A percentile compares a stretch with the other conserved stretches of the same genome.
Conservation (phyloP, 1,140 invertebrate species). For the Chelonus insularis region DNA sequence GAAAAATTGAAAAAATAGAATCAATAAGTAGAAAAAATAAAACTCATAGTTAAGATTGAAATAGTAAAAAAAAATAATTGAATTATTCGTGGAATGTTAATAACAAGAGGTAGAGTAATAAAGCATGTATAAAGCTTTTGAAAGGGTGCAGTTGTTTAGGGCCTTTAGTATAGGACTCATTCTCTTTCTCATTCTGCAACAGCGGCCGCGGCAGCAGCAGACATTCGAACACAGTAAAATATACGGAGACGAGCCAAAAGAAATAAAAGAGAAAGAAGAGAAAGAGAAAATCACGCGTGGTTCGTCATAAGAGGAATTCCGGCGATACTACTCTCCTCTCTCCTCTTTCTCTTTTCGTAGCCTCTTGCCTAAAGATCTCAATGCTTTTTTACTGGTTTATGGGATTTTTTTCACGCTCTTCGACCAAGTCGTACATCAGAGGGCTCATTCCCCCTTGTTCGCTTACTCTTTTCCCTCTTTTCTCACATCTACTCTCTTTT, state of each 20-base stretch:
- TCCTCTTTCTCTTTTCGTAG: slow-evolving; percentile 12
- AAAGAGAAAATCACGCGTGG: slow-evolving; percentile 56
- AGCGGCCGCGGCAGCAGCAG: neutral
- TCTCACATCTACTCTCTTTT: slow-evolving; percentile 19
- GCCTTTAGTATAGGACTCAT: neutral
- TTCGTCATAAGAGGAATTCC: slow-evolving; percentile 60
- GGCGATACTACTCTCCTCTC: slow-evolving; percentile 35
- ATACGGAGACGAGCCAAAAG: slow-evolving; percentile 10
- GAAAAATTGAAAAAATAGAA: no score
- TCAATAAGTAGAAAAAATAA: no score
- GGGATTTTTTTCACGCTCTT: slow-evolving; percentile 59
- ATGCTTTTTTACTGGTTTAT: slow-evolving; percentile 61
- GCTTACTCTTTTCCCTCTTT: slow-evolving; percentile 14
- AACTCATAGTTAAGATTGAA: no score
- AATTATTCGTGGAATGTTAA: slow-evolving; percentile 22
- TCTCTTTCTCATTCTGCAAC: slow-evolving; percentile 8
- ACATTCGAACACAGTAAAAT: slow-evolving; percentile 6
- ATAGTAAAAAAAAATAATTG: slow-evolving; percentile 11
- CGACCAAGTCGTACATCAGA: slow-evolving; percentile 57
- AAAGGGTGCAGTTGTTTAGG: neutral
- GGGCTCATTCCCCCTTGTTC: slow-evolving; percentile 20
- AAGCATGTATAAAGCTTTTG: slow-evolving; percentile 25
- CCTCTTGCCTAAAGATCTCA: slow-evolving; percentile 41
- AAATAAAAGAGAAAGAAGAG: slow-evolving; percentile 30
- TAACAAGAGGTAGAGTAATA: slow-evolving; percentile 22